Conservation (phyloP, 2,797 vertebrate genomes). For the Enteromius paludinosus region DNA sequence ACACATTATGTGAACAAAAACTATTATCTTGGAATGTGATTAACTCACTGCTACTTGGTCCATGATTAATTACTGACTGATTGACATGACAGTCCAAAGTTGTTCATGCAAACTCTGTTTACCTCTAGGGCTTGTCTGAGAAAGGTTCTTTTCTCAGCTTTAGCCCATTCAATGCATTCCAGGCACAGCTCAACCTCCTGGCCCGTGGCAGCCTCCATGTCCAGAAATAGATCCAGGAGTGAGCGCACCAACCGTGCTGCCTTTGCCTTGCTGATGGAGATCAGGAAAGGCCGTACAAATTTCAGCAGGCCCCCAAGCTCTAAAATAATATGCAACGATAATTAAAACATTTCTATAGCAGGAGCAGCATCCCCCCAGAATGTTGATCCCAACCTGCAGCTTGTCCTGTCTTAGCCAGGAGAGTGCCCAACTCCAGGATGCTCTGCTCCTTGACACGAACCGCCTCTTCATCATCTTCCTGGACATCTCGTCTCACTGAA, state of each 20-base stretch:
- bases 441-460: constrained; percentile 99
- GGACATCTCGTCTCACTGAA: constrained; percentile 95
- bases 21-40: no score
- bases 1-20: no score
- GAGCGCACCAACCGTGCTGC: constrained; percentile 94
- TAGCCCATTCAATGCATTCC: constrained; percentile 99
- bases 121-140: constrained; percentile 97
- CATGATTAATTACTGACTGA: neutral
- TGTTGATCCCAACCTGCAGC: constrained; percentile 84
- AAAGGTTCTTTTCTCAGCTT: constrained; percentile 97
- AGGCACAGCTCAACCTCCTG: constrained; percentile 98
- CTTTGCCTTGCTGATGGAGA: constrained; percentile 98
- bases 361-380: neutral
- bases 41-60: neutral
- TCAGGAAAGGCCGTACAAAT: constrained; percentile 95
- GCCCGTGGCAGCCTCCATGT: constrained; percentile 98
- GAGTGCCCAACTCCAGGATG: constrained; percentile 93
- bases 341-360: neutral
- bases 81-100: neutral
- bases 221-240: constrained; percentile 94
- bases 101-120: constrained; percentile 15
- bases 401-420: constrained; percentile 96
- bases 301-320: constrained; percentile 97
- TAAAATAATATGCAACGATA: constrained; percentile 60
- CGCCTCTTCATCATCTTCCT: constrained; percentile 95